These are phyloP conservation scores for Melanerpes formicivorus DNA, from an alignment of 2,113 vertebrate species.

Conservation along the genomic window DNA sequence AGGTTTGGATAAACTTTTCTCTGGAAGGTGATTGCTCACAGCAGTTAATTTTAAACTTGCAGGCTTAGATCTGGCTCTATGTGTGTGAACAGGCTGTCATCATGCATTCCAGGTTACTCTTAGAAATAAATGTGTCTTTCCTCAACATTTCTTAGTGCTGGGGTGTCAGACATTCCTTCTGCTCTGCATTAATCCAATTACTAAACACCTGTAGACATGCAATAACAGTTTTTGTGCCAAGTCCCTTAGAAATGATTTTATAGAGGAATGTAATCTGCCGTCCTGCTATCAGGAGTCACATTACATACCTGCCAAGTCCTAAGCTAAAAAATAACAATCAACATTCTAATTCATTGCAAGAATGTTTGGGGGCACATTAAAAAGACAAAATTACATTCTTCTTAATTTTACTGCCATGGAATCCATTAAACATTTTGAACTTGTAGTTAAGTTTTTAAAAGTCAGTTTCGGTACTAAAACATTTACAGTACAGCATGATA, in stretches of 20 bases:
- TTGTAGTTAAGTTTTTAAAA: conserved; percentile 67
- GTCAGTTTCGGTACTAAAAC: conserved; percentile 66
- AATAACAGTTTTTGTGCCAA: conserved; percentile 88
- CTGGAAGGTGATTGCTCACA: conserved; percentile 81
- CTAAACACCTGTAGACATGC: conserved; percentile 92
- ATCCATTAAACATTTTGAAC: conserved; percentile 68
- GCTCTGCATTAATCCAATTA: conserved; percentile 92
- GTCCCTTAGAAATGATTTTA: conserved; percentile 81
- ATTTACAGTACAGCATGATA: conserved; percentile 63
- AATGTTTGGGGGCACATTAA: conserved; percentile 66
- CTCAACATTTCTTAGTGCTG: conserved; percentile 69
- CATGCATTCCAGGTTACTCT: conserved; percentile 81
- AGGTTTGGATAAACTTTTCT: conserved; percentile 88
- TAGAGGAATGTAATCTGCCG: conserved; percentile 82
- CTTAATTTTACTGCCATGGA: conserved; percentile 64
- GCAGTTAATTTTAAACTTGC: conserved; percentile 77
- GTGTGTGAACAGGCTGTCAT: conserved; percentile 83
- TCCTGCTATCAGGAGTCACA: conserved; percentile 81
- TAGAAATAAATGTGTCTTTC: conserved; percentile 83
- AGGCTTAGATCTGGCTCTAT: conserved; percentile 78
- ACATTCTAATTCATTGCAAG: conserved; percentile 67
- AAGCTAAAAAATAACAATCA: conserved; percentile 80
- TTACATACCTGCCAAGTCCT: conserved; percentile 87
- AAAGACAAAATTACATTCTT: conserved; percentile 64
- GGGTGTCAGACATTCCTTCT: conserved; percentile 84